phyloP scores from a whole-genome alignment of 1,140 invertebrate species.

The Drosophila varians region DNA sequence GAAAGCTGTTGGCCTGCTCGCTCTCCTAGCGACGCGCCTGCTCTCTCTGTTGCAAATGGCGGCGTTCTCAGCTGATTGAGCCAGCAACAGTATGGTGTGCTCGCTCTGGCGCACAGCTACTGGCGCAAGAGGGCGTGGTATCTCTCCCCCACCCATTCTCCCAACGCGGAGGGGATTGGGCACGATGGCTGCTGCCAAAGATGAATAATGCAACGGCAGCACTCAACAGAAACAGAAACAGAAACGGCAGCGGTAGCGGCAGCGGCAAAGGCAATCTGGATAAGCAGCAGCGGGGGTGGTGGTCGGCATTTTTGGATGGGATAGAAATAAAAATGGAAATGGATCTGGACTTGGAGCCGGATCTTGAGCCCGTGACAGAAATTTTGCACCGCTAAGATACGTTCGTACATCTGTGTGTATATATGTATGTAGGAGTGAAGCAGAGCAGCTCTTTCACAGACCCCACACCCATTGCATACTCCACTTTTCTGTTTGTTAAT shows the following conservation, averaged over 20 bases:
- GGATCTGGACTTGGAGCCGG: constrained; percentile 11
- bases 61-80: constrained; percentile 74
- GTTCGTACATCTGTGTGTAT: constrained; percentile 18
- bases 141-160: constrained; percentile 16
- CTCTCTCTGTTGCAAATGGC: constrained; percentile 65
- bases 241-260: constrained; percentile 1
- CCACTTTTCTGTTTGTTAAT: constrained; percentile 33
- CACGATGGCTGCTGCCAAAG: constrained; percentile 64
- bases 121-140: constrained; percentile 68
- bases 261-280: background rate
- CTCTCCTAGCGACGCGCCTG: constrained; percentile 3
- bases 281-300: constrained; percentile 19
- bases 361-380: constrained; percentile 62
- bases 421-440: background rate
- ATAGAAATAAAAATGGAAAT: constrained; percentile 10
- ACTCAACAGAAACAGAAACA: constrained; percentile 31
- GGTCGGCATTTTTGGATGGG: constrained; percentile 32
- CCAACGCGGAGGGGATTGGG: constrained; percentile 17
- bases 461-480: constrained; percentile 17
- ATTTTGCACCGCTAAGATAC: constrained; percentile 63
- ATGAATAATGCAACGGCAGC: constrained; percentile 71
- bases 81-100: constrained; percentile 44
- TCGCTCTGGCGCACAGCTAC: constrained; percentile 41
- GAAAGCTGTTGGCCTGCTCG: constrained; percentile 20
- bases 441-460: background rate